Evolutionary conservation across 1,140 invertebrate species (phyloP).

Genomic region (Cyclina sinensis): DNA sequence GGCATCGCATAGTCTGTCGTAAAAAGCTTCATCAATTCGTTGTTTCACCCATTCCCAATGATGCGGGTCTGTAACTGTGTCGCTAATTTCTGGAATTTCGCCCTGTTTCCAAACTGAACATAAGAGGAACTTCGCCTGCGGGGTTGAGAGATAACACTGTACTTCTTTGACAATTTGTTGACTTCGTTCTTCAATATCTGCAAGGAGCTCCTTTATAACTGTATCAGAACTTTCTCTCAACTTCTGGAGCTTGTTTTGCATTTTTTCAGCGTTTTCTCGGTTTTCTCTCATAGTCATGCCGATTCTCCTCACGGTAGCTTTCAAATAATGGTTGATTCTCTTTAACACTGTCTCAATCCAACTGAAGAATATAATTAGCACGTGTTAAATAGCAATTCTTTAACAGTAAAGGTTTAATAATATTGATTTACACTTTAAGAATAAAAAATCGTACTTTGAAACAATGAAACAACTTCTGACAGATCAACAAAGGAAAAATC

Average conservation of each 20-base stretch:
- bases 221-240: constrained; percentile 64
- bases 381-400: too few relatives aligned
- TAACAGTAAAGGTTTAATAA: too few relatives aligned
- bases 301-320: constrained; percentile 67
- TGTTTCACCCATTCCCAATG: constrained; percentile 57
- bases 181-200: constrained; percentile 46
- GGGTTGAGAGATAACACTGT: background rate
- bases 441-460: too few relatives aligned
- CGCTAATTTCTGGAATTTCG: constrained; percentile 7
- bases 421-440: too few relatives aligned
- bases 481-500: too few relatives aligned
- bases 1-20: constrained; percentile 28
- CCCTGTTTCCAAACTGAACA: constrained; percentile 17
- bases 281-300: constrained; percentile 66
- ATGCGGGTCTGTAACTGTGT: background rate
- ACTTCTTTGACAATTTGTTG: constrained; percentile 15
- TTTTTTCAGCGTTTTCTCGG: constrained; percentile 47
- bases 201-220: constrained; percentile 58
- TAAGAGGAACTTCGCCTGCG: constrained; percentile 22
- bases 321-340: constrained; percentile 59
- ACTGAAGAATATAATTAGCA: too few relatives aligned
- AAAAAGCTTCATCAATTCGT: constrained; percentile 34
- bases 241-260: constrained; percentile 64
- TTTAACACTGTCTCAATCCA: constrained; percentile 77
- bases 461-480: too few relatives aligned